Percentiles rank a stretch among this genome's conserved stretches.
phyloP scores from a whole-genome alignment of 2,797 vertebrate genomes.

The Leptoclinus maculatus region DNA sequence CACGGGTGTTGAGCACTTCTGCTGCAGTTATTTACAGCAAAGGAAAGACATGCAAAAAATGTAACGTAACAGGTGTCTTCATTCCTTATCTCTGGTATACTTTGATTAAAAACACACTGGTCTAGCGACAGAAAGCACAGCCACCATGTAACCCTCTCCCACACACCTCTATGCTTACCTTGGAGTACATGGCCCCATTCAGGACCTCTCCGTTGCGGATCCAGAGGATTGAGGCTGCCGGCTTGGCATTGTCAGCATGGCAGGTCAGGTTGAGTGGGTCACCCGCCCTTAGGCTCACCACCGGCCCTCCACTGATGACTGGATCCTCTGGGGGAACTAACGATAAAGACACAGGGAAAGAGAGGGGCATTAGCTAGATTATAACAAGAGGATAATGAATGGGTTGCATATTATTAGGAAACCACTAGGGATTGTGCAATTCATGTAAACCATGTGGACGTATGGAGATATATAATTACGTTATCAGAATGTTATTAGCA shows the following conservation, averaged over 20 bases:
- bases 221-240: slow-evolving; percentile 97
- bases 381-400: slow-evolving; percentile 4
- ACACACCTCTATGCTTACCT: slow-evolving; percentile 89
- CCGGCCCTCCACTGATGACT: slow-evolving; percentile 92
- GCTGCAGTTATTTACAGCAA: slow-evolving; percentile 41
- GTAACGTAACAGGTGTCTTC: slow-evolving; percentile 10
- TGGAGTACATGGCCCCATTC: slow-evolving; percentile 96
- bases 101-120: background rate
- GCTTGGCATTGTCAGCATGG: slow-evolving; percentile 96
- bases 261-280: slow-evolving; percentile 97
- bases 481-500: background rate
- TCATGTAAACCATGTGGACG: background rate
- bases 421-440: background rate
- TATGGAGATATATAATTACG: background rate
- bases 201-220: slow-evolving; percentile 94
- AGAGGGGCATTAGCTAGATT: background rate
- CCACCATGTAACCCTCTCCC: background rate
- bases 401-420: background rate
- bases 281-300: slow-evolving; percentile 94
- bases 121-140: slow-evolving; percentile 3
- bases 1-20: slow-evolving; percentile 13
- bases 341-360: slow-evolving; percentile 36
- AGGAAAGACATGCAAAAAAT: slow-evolving; percentile 3
- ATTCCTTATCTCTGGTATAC: background rate
- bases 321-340: slow-evolving; percentile 97